A percentile compares a stretch with the other conserved stretches of the same genome.
Evolutionary conservation across 2,113 vertebrate species (phyloP).

Genomic region (Nesogale talazaci): DNA sequence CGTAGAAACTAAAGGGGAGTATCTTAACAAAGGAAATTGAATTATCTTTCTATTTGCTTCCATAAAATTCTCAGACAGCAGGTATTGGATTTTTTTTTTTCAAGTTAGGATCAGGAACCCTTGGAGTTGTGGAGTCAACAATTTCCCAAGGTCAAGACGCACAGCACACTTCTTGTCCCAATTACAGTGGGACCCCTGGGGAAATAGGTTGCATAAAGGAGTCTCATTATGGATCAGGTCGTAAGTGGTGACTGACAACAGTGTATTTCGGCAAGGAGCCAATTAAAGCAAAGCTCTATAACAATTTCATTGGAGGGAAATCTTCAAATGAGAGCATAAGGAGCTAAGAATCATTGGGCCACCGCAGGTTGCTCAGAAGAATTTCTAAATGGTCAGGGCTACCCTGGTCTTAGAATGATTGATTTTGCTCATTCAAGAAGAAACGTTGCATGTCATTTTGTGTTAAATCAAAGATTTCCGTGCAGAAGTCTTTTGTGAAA

Average conservation of each 20-base stretch:
- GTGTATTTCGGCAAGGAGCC: not conserved
- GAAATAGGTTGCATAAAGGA: no score
- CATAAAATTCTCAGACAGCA: not conserved
- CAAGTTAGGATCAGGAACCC: not conserved
- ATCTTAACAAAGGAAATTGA: not conserved
- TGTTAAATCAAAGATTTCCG: constrained; percentile 20
- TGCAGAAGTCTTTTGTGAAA: not conserved
- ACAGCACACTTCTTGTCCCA: not conserved
- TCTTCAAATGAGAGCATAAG: not conserved
- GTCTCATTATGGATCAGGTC: not conserved
- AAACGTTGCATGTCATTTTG: not conserved
- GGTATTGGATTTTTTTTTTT: not conserved
- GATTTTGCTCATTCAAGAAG: not conserved
- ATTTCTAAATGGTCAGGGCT: not conserved
- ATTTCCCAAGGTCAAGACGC: not conserved
- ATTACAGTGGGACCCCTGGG: not conserved
- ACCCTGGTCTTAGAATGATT: not conserved
- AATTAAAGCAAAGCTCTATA: not conserved
- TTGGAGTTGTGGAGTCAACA: not conserved
- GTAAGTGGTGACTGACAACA: not conserved
- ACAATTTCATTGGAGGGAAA: not conserved
- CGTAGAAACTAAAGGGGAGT: not conserved
- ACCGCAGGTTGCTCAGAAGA: not conserved
- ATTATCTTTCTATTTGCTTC: not conserved
- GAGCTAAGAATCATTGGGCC: not conserved